A percentile compares a stretch with the other conserved stretches of the same genome.
These are phyloP conservation scores for Emmelina monodactyla DNA, from an alignment of 2,888 invertebrate genomes.

Conservation along the genomic window DNA sequence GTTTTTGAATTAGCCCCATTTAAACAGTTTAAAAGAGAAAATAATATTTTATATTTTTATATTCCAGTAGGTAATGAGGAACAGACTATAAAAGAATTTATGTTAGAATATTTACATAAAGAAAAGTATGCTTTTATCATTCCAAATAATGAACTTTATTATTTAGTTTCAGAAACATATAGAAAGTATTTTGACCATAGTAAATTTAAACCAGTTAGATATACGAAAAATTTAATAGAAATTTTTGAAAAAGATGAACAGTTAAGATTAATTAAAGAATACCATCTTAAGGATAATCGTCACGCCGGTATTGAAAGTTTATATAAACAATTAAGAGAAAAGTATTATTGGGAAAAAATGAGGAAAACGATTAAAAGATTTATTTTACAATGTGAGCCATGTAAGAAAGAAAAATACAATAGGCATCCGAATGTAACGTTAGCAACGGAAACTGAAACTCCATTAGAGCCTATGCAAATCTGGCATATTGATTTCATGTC, in stretches of 20 bases:
- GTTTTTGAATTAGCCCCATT: constrained; percentile 9
- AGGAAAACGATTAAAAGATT: constrained; percentile 8
- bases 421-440: constrained; percentile 6
- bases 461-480: constrained; percentile 9
- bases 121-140: constrained; percentile 12
- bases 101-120: constrained; percentile 9
- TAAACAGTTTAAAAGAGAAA: constrained; percentile 3
- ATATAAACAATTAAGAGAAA: constrained; percentile 10
- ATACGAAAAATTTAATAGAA: constrained; percentile 8
- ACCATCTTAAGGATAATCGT: constrained; percentile 8
- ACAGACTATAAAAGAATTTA: constrained; percentile 8
- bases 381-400: constrained; percentile 4
- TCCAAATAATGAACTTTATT: constrained; percentile 10
- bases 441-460: constrained; percentile 8
- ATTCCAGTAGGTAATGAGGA: constrained; percentile 2
- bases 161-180: constrained; percentile 7
- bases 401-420: constrained; percentile 13
- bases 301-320: constrained; percentile 8
- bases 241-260: constrained; percentile 8
- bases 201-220: constrained; percentile 6
- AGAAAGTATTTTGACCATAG: constrained; percentile 6
- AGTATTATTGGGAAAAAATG: constrained; percentile 11
- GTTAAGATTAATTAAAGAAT: constrained; percentile 8
- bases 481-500: constrained; percentile 12
- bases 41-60: constrained; percentile 8